Evolutionary conservation across 2,888 invertebrate genomes (phyloP), one percentile per base, ranked within the genome.

Genomic region (Pantelozetes paolii): DNA sequence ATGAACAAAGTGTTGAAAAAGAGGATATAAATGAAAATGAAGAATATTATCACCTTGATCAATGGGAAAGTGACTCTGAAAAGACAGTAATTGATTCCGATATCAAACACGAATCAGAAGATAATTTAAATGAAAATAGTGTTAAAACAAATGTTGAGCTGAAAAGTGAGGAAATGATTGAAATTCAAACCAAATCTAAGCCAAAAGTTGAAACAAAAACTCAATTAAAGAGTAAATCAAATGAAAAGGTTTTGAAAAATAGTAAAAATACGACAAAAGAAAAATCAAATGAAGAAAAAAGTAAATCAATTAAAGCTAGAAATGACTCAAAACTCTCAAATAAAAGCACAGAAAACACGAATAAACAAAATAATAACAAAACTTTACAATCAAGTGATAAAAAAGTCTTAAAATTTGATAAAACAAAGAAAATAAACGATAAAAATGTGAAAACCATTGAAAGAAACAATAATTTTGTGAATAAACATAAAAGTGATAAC

Each of bases 61-160:
- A 64, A 11, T 64, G 62, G 62, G 62, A 64, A 3, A 64, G 62
- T 20, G 62, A 64, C 20, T 64, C 62, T 1, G 62, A 64, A 40
- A 32, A 32, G 20, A 64, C 62, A 20, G 36, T 64, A 2, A 64
- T 64, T 20, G 62, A 36, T 57, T 57, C 57, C 2, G 1, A 57
- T 9, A 15, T 18, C 11, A 32, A 36, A 1, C 20, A 36, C 18
- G n/a, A 36, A 36, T n/a, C 23, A 20, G 36, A 32, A 9, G 36
- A 64, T n/a, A 36, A 64, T 23, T 30, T 64, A 5, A 64, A 36
- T 20, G 36, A 64, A 11, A 64, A 36, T 36, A 20, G n/a, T 20
- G 11, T 64, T 15, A 36, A 64, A 26, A 26, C n/a, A n/a, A n/a
- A n/a, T n/a, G n/a, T n/a, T n/a, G n/a, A n/a, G n/a, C n/a, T n/a